A percentile compares a stretch with the other conserved stretches of the same genome.
Conservation (phyloP, 1,140 invertebrate species). For the Heliothis virescens region DNA sequence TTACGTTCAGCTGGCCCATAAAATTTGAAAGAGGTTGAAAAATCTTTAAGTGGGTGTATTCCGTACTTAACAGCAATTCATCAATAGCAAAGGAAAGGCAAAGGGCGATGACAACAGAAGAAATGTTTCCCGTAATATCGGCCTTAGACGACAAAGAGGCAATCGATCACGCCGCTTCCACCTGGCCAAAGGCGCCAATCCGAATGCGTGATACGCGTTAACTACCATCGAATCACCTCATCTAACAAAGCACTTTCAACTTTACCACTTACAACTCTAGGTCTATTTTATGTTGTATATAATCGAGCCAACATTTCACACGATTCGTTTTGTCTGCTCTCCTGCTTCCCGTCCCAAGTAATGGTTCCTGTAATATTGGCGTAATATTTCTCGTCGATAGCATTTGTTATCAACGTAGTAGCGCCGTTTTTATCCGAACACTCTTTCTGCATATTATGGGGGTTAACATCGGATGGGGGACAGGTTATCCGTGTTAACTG, state of each 20-base stretch:
- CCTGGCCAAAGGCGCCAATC: conserved; percentile 63
- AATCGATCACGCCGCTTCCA: conserved; percentile 66
- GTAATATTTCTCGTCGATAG: conserved; percentile 75
- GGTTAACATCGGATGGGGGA: not conserved
- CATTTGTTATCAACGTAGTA: conserved; percentile 72
- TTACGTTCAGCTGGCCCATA: no score
- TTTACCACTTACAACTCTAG: conserved; percentile 19
- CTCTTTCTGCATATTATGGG: conserved; percentile 52
- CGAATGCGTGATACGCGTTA: conserved; percentile 68
- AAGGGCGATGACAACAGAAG: conserved; percentile 60
- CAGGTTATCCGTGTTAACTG: not conserved
- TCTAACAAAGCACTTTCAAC: conserved; percentile 42
- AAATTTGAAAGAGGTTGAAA: no score
- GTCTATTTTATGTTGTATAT: conserved; percentile 35
- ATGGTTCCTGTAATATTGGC: conserved; percentile 71
- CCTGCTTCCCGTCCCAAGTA: conserved; percentile 63
- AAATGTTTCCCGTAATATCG: conserved; percentile 64
- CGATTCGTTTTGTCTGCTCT: conserved; percentile 66
- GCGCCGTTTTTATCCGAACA: conserved; percentile 68
- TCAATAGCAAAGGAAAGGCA: conserved; percentile 53
- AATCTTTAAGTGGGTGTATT: not conserved
- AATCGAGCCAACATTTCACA: conserved; percentile 60
- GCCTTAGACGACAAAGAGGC: conserved; percentile 60
- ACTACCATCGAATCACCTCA: conserved; percentile 56
- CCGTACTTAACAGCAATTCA: conserved; percentile 47